phyloP scores from a whole-genome alignment of 2,113 vertebrate genomes.

The Antigone vipio region DNA sequence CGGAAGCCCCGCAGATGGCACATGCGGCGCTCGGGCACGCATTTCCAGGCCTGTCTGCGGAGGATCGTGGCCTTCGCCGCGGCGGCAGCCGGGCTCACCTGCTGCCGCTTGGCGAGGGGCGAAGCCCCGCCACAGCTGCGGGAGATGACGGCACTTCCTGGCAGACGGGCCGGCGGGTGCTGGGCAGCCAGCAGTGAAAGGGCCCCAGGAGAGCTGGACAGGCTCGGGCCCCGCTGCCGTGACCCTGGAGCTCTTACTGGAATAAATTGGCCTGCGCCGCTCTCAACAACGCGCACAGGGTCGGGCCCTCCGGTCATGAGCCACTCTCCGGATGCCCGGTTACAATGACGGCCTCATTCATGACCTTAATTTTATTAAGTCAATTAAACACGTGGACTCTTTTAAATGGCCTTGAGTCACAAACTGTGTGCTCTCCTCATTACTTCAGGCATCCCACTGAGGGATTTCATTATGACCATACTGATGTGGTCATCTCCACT shows the following conservation, averaged over 20 bases:
- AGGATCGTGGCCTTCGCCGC: not conserved
- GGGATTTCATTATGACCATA: not conserved
- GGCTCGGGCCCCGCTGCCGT: not conserved
- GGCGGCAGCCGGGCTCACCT: not conserved
- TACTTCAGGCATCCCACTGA: not conserved
- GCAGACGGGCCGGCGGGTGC: not conserved
- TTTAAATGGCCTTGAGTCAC: not conserved
- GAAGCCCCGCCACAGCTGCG: too few relatives aligned
- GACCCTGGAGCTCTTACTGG: not conserved
- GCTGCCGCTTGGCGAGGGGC: not conserved
- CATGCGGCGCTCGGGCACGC: not conserved
- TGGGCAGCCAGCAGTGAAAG: not conserved
- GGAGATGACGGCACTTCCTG: too few relatives aligned
- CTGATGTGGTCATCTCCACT: not conserved
- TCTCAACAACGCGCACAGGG: fast-evolving
- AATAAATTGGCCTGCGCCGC: not conserved
- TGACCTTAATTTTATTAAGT: not conserved
- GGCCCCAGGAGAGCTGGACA: not conserved
- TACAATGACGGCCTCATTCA: not conserved
- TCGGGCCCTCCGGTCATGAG: not conserved
- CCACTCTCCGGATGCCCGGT: too few relatives aligned
- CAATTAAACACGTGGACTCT: not conserved
- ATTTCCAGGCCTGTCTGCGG: not conserved
- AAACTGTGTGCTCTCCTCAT: not conserved
- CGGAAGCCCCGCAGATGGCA: not conserved